Percentiles rank a stretch among this genome's conserved stretches.
Conservation (phyloP, 1,140 invertebrate species). For the Cotesia chilonis region DNA sequence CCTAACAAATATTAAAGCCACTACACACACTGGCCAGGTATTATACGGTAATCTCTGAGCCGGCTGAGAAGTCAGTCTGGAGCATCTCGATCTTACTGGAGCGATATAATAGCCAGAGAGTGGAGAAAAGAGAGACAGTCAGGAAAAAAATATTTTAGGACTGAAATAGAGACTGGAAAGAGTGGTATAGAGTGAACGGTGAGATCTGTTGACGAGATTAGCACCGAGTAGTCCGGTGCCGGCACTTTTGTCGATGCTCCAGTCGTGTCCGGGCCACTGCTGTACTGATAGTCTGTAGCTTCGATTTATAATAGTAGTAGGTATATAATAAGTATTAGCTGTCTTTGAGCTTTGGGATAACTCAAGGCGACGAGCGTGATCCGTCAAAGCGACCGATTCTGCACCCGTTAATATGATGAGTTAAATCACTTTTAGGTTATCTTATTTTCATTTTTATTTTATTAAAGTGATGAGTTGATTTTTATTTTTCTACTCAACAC, state of each 20-base stretch:
- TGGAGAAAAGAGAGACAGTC: background rate
- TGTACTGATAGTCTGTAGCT: background rate
- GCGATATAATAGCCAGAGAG: conserved; percentile 19
- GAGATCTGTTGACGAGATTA: conserved; percentile 41
- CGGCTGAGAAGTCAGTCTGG: background rate
- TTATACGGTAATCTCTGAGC: conserved; percentile 23
- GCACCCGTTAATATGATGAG: conserved; percentile 32
- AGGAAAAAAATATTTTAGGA: conserved; percentile 8
- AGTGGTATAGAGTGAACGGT: conserved; percentile 1
- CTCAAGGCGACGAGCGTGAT: conserved; percentile 36
- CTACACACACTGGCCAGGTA: background rate
- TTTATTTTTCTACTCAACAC: no score
- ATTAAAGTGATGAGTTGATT: background rate
- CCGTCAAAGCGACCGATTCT: conserved; percentile 37
- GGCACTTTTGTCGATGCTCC: conserved; percentile 24
- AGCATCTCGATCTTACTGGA: conserved; percentile 29
- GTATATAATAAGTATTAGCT: conserved; percentile 12
- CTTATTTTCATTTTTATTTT: background rate
- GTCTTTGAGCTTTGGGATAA: conserved; percentile 28
- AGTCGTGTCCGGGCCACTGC: conserved; percentile 37
- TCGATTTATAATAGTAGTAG: no score
- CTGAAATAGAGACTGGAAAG: conserved; percentile 9
- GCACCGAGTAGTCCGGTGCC: conserved; percentile 26
- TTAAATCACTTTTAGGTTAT: background rate
- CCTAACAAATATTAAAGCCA: no score